A percentile compares a stretch with the other conserved stretches of the same genome.
phyloP scores from a whole-genome alignment of 2,888 invertebrate genomes.

The Athalia circularis region DNA sequence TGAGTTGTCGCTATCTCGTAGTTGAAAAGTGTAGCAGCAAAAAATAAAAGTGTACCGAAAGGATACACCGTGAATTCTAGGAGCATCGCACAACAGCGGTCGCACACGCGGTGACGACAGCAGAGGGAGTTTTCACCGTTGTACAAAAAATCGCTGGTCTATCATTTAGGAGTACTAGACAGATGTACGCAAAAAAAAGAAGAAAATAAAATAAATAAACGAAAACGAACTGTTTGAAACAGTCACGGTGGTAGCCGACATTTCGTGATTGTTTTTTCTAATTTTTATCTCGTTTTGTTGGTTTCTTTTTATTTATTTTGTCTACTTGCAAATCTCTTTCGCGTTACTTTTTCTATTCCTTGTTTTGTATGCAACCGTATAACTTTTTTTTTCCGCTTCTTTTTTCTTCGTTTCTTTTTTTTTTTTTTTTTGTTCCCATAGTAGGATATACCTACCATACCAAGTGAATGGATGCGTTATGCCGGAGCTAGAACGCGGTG shows the following conservation, averaged over 20 bases:
- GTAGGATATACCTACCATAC: conserved; percentile 1
- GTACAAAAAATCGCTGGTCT: conserved; percentile 21
- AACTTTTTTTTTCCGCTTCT: too few relatives aligned
- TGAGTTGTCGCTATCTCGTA: too few relatives aligned
- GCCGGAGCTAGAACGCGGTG: conserved; percentile 3
- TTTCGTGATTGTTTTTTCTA: conserved; percentile 28
- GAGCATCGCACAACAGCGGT: too few relatives aligned
- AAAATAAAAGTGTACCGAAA: too few relatives aligned
- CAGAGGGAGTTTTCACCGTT: not conserved
- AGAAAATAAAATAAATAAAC: not conserved
- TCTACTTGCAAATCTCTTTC: not conserved
- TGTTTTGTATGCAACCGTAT: too few relatives aligned
- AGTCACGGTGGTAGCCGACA: conserved; percentile 16
- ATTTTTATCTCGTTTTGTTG: not conserved
- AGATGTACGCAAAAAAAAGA: conserved; percentile 32
- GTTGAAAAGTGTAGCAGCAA: too few relatives aligned
- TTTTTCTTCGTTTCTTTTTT: not conserved
- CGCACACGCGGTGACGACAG: too few relatives aligned
- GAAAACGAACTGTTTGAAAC: conserved; percentile 33
- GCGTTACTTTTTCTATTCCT: not conserved
- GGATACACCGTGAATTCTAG: too few relatives aligned
- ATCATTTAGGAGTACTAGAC: conserved; percentile 36
- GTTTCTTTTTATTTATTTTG: not conserved
- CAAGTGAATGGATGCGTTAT: not conserved
- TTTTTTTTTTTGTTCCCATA: not conserved